Conservation (phyloP, 2,888 invertebrate genomes). For the Dorcus hopei region DNA sequence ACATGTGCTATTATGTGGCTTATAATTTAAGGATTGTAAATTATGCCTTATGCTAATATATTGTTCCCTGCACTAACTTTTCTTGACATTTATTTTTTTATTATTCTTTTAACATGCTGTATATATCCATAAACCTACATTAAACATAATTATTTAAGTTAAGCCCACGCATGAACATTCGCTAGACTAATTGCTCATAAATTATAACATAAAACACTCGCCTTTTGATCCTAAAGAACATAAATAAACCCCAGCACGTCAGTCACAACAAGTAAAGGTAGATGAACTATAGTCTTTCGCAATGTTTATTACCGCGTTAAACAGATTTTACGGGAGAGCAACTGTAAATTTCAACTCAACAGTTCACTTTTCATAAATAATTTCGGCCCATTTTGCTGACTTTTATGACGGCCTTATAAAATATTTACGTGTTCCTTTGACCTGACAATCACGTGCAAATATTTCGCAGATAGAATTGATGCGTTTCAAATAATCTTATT, state of each 20-base stretch:
- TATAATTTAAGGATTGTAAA: too few species aligned
- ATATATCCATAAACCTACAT: conserved; percentile 33
- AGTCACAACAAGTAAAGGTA: conserved; percentile 42
- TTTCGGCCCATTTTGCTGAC: conserved; percentile 22
- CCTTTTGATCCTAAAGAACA: conserved; percentile 43
- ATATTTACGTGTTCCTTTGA: conserved; percentile 26
- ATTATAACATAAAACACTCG: conserved; percentile 45
- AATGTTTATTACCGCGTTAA: conserved; percentile 40
- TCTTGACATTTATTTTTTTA: conserved; percentile 1
- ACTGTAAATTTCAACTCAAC: conserved; percentile 39
- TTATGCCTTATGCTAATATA: too few species aligned
- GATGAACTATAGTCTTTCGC: conserved; percentile 41
- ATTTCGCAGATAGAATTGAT: not conserved
- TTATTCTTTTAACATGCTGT: conserved; percentile 3
- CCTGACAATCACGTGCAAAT: conserved; percentile 18
- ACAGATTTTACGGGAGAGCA: conserved; percentile 40
- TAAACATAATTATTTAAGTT: conserved; percentile 41
- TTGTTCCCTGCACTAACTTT: not conserved
- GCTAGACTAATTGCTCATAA: conserved; percentile 44
- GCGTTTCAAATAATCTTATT: not conserved
- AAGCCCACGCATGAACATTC: conserved; percentile 37
- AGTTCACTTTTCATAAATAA: conserved; percentile 41
- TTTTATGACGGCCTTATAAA: conserved; percentile 33
- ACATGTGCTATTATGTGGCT: too few species aligned
- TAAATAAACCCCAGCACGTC: conserved; percentile 44